Conservation (phyloP, 2,113 vertebrate genomes). For the Tupaia chinensis region DNA sequence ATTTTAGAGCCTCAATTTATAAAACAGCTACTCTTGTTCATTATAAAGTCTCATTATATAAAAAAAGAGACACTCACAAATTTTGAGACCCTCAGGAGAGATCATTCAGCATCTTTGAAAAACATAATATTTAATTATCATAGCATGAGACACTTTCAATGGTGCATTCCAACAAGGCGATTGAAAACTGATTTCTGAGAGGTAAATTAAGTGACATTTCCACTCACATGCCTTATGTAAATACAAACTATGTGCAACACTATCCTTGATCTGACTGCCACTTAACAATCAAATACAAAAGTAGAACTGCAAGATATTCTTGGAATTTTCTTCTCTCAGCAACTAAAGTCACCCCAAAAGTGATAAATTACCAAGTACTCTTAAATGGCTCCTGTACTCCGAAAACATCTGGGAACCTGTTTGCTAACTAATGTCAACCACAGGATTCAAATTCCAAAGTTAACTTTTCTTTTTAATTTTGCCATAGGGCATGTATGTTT, state of each 20-base stretch:
- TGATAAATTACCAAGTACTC: conserved; percentile 46
- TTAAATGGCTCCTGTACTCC: background rate
- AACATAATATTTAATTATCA: conserved; percentile 81
- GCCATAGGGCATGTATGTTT: too few relatives aligned
- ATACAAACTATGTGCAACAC: conserved; percentile 77
- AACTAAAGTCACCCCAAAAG: conserved; percentile 62
- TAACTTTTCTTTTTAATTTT: background rate
- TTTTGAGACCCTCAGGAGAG: conserved; percentile 74
- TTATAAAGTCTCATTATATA: conserved; percentile 70
- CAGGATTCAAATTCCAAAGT: conserved; percentile 16
- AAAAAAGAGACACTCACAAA: conserved; percentile 76
- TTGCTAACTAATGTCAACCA: background rate
- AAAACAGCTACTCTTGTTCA: conserved; percentile 75
- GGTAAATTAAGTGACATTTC: conserved; percentile 82
- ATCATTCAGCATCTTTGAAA: conserved; percentile 74
- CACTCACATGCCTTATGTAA: conserved; percentile 78
- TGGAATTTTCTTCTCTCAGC: background rate
- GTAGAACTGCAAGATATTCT: conserved; percentile 64
- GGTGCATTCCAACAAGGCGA: conserved; percentile 60
- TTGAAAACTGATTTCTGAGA: conserved; percentile 78
- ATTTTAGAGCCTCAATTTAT: conserved; percentile 69
- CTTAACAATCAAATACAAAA: conserved; percentile 70
- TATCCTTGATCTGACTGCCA: conserved; percentile 72
- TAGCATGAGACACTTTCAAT: conserved; percentile 78
- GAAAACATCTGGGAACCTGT: conserved; percentile 6